Conservation (phyloP, 2,888 invertebrate species). For the Leucophenga maculata region DNA sequence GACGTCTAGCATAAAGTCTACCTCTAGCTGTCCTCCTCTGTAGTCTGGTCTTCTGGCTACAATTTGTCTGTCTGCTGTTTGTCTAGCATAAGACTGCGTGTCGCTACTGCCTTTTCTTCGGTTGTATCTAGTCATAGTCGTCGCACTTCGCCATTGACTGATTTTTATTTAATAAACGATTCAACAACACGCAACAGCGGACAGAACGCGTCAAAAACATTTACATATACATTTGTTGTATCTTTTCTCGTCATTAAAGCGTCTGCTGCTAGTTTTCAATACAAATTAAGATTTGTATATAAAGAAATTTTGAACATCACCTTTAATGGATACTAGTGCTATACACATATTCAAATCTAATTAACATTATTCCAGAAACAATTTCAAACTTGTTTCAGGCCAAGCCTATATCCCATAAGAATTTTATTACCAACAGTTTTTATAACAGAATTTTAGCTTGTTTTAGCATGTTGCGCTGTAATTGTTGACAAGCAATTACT, state of each 20-base stretch:
- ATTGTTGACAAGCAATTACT: slow-evolving; percentile 23
- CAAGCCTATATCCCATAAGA: slow-evolving; percentile 59
- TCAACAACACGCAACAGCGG: slow-evolving; percentile 33
- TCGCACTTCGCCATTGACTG: slow-evolving; percentile 19
- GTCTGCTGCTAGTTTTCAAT: slow-evolving; percentile 11
- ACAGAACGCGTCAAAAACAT: neutral
- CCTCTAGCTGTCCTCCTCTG: neutral
- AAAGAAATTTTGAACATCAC: too few relatives aligned
- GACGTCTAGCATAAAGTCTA: neutral
- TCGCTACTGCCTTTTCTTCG: neutral
- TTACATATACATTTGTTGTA: neutral
- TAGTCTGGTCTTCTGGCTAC: slow-evolving; percentile 23
- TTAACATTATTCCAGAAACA: too few relatives aligned
- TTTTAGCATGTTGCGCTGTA: neutral
- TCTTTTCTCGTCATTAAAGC: slow-evolving; percentile 28
- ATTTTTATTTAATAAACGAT: slow-evolving; percentile 32
- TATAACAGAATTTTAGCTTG: slow-evolving; percentile 3
- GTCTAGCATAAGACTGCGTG: slow-evolving; percentile 9
- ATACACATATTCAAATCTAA: too few relatives aligned
- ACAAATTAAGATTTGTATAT: too few relatives aligned
- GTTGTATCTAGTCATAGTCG: slow-evolving; percentile 15
- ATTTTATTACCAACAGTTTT: slow-evolving; percentile 16
- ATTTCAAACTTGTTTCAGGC: slow-evolving; percentile 12
- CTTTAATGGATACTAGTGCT: too few relatives aligned
- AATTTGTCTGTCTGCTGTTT: slow-evolving; percentile 24